Evolutionary conservation across 2,113 vertebrate genomes (phyloP).

Genomic region (Apaloderma vittatum): DNA sequence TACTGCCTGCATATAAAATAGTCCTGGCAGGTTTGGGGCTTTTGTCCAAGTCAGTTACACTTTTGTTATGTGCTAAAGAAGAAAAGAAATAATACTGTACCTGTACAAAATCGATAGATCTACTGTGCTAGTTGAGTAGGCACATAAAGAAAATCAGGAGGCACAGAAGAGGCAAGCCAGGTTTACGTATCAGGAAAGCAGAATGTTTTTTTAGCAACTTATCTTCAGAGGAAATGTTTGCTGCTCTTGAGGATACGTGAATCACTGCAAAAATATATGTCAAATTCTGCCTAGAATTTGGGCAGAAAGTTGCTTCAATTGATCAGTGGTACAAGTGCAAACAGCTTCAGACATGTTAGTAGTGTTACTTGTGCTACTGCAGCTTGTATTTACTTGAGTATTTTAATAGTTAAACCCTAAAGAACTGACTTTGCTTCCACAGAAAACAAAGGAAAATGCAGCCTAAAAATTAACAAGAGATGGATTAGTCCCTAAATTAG

Average conservation of each 20-base stretch:
- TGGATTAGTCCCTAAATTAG: not conserved
- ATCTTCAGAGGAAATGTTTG: not conserved
- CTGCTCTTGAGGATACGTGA: not conserved
- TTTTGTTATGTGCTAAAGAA: not conserved
- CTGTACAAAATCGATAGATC: not conserved
- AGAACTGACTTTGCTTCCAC: not conserved
- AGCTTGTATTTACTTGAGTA: not conserved
- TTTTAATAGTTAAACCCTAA: not conserved
- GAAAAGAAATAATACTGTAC: not conserved
- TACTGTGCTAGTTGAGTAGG: not conserved
- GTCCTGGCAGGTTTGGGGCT: not conserved
- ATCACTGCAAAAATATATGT: not conserved
- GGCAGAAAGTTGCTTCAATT: not conserved
- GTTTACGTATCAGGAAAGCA: not conserved
- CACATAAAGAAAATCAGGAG: not conserved
- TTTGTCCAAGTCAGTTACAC: not conserved
- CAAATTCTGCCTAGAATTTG: not conserved
- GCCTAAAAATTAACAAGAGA: not conserved
- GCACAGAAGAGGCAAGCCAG: not conserved
- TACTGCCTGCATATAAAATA: not conserved
- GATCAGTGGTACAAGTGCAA: not conserved
- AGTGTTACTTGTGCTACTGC: not conserved
- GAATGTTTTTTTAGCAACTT: not conserved
- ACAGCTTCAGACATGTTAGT: accelerated
- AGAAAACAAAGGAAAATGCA: not conserved